Conservation (phyloP, 2,797 vertebrate species). For the Sebastes minor region DNA sequence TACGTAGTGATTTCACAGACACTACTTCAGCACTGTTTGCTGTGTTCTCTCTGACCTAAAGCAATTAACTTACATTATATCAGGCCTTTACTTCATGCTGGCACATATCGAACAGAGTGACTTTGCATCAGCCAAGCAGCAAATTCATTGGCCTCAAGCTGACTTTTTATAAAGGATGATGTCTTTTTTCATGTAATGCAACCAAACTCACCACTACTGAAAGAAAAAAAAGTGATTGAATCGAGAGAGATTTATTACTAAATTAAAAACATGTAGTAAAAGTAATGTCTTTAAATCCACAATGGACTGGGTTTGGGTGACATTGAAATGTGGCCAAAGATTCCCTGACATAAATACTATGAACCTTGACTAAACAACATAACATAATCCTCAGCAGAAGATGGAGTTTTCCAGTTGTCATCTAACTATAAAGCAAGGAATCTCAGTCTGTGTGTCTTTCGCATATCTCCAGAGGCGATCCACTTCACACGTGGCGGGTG, state of each 20-base stretch:
- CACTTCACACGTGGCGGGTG: too few relatives aligned
- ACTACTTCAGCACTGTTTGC: slow-evolving; percentile 7
- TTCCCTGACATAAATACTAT: neutral
- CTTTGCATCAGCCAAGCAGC: slow-evolving; percentile 38
- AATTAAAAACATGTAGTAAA: neutral
- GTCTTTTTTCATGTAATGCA: neutral
- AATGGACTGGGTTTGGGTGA: neutral
- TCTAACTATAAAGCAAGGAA: too few relatives aligned
- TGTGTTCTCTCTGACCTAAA: slow-evolving; percentile 32
- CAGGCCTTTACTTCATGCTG: slow-evolving; percentile 38
- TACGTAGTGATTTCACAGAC: neutral
- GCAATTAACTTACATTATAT: slow-evolving; percentile 47
- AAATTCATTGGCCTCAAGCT: slow-evolving; percentile 37
- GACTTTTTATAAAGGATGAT: neutral
- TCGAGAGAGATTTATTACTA: neutral
- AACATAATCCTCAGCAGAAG: neutral
- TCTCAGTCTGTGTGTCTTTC: too few relatives aligned
- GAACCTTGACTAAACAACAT: neutral
- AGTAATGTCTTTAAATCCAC: neutral
- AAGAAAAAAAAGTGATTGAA: neutral
- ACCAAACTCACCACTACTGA: neutral
- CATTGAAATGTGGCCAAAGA: neutral
- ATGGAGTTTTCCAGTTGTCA: too few relatives aligned
- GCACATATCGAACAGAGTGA: slow-evolving; percentile 31
- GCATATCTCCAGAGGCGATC: too few relatives aligned